Base-by-base conservation (phyloP, 2,113 vertebrate species). In the Axis porcinus region DNA sequence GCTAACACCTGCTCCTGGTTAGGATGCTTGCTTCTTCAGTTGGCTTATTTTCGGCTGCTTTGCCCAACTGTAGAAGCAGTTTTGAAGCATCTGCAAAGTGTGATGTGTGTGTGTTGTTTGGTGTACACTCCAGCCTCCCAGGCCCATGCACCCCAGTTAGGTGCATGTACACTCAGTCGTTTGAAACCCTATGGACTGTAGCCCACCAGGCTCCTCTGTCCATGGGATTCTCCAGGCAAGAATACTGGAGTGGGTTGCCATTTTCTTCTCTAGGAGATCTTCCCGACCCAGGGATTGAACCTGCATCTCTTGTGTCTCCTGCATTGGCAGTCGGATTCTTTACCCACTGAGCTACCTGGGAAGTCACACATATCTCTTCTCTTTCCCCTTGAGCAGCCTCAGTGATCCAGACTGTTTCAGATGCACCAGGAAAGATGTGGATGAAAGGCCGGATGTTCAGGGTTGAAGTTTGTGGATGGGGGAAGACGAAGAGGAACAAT, bases 161-260 rank as follows among this genome's bases (percentile, higher is more conserved):
- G n/a, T 1, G 1, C 19, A 5, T 23, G 19, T 25, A 12, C 1
- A 1, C 36, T 43, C 36, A 13, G 70, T 43, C 11, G 0, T 74
- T 74, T 43, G 70, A 1, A 10, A 74, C 11, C 23, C 70, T 36
- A 27, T 43, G 36, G 36, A 74, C 70, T 43, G 21, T 25, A 43
- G 70, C 23, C 67, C 67, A 74, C 36, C 36, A 23, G 67, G 67
- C 67, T 74, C 21, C 36, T 74, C 67, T 25, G 21, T 74, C 67
- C 67, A 30, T 40, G 67, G 67, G 67, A 74, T 74, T 74, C 36
- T 74, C 67, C 67, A 43, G 21, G 36, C 70, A 43, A 74, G 36
- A 43, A 43, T 43, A 74, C 70, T 7, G 36, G 70, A 74, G 36
- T 25, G 70, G 11, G 21, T 43, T 74, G 70, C 23, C 40, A 27